Evolutionary conservation across 2,888 invertebrate genomes (phyloP), one percentile per base, ranked within the genome.

Genomic region (Cryptocephalus primarius): DNA sequence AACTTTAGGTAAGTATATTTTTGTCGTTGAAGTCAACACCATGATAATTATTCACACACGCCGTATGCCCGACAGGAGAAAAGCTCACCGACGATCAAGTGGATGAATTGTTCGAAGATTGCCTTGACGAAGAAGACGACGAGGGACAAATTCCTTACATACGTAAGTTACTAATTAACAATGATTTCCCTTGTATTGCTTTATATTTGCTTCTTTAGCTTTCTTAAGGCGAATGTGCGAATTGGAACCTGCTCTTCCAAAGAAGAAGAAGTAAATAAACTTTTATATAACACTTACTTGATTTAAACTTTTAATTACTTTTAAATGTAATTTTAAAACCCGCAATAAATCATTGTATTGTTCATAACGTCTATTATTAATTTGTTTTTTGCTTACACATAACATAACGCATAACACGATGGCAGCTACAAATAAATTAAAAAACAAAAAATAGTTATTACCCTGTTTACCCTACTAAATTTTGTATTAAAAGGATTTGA

Each of bases 131-230:
- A 58, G 92, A 92, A 76, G 89, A 93, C 72, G 93, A 93, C 56
- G 93, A 93, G 60, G 93, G 93, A 70, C 83, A 86, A 77, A 86
- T 93, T 76, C 85, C 85, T 65, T 93, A 92, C 73, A 83, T 82
- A 71, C 88, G 93, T 93, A 79, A 88, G 91, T 88, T 10, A 11
- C 32, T 42, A 12, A 32, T 42, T 42, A 14, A 32, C 13, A 2
- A 33, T 9, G n/a, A 22, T 6, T 22, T 22, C 3, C 22, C 36
- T 11, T 36, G n/a, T 36, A 36, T 36, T 36, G 12, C n/a, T 34
- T 42, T 14, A 39, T 14, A 11, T 46, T 50, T 47, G 52, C 55
- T 56, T 53, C 70, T 74, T 48, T 76, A 88, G 88, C 85, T 74
- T 92, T 93, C 80, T 83, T 91, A 72, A 82, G 84, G 76, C 84